phyloP scores from a whole-genome alignment of 2,888 invertebrate species.

The Apamea monoglypha region DNA sequence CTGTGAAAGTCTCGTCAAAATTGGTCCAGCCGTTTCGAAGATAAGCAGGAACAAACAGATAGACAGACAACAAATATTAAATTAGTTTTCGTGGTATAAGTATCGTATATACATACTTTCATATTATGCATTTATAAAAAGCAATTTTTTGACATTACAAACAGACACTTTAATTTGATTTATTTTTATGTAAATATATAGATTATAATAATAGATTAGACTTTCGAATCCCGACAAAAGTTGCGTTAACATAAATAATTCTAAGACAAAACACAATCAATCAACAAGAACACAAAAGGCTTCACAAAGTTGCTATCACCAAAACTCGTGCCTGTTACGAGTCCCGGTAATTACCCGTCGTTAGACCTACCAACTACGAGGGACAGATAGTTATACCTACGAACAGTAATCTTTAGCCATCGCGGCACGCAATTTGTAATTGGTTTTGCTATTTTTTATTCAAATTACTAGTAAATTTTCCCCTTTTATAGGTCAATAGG shows the following conservation, averaged over 20 bases:
- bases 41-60: too few relatives aligned
- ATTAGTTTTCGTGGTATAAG: too few relatives aligned
- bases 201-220: not conserved
- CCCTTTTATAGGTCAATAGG: constrained; percentile 14
- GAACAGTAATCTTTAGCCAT: constrained; percentile 45
- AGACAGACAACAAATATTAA: too few relatives aligned
- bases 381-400: constrained; percentile 14
- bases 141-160: too few relatives aligned
- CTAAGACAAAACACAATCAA: constrained; percentile 40
- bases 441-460: constrained; percentile 32
- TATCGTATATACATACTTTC: too few relatives aligned
- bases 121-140: too few relatives aligned
- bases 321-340: constrained; percentile 61
- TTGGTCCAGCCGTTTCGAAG: too few relatives aligned
- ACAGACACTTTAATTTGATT: too few relatives aligned
- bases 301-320: constrained; percentile 32
- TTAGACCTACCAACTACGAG: constrained; percentile 26
- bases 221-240: constrained; percentile 1
- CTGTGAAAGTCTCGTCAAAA: too few relatives aligned
- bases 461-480: constrained; percentile 31
- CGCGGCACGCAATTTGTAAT: constrained; percentile 57
- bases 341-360: constrained; percentile 38
- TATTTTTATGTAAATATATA: too few relatives aligned
- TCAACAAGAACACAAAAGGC: constrained; percentile 35
- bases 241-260: constrained; percentile 12